A percentile compares a stretch with the other conserved stretches of the same genome.
Conservation (phyloP, 2,797 vertebrate genomes). For the Sphenopsis melanotis region DNA sequence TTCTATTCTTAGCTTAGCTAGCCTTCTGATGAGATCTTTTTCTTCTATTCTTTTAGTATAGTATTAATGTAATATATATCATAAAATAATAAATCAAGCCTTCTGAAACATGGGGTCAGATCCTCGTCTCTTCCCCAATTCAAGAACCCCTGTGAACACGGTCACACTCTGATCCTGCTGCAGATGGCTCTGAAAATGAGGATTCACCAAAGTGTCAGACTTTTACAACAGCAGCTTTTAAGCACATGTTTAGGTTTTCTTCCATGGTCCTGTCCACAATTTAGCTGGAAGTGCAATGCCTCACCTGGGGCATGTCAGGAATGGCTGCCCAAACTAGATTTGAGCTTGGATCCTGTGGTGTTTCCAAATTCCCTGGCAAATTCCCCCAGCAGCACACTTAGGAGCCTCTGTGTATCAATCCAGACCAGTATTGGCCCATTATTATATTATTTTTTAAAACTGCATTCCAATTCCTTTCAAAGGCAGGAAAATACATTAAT, state of each 20-base stretch:
- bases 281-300: background rate
- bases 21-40: too few species aligned
- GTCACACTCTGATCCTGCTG: background rate
- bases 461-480: background rate
- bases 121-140: too few species aligned
- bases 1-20: background rate
- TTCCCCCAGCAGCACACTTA: background rate
- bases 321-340: background rate
- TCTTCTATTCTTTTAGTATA: too few species aligned
- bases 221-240: background rate
- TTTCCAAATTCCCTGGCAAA: background rate
- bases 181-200: background rate
- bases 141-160: too few species aligned
- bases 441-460: background rate
- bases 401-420: background rate
- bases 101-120: too few species aligned
- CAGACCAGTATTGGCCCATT: background rate
- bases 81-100: too few species aligned
- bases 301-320: background rate
- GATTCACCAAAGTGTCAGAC: background rate
- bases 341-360: accelerated
- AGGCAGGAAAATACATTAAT: constrained; percentile 21
- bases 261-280: background rate
- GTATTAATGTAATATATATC: too few species aligned
- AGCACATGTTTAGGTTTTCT: accelerated